These are phyloP conservation scores for Magallana angulata DNA, from an alignment of 1,140 invertebrate species.

Conservation along the genomic window DNA sequence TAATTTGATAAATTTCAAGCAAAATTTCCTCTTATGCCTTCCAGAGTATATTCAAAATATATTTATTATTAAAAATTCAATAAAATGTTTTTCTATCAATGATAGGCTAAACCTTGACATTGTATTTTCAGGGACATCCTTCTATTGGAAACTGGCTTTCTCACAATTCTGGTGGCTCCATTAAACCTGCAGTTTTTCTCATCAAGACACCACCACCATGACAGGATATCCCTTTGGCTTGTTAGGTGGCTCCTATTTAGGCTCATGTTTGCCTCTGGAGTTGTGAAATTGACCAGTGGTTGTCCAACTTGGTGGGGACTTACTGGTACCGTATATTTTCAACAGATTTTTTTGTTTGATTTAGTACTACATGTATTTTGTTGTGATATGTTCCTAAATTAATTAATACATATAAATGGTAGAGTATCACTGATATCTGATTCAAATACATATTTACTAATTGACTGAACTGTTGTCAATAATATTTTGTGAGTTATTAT, in stretches of 20 bases:
- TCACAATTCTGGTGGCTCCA: slow-evolving; percentile 88
- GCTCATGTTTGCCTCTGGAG: slow-evolving; percentile 88
- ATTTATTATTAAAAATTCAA: not conserved
- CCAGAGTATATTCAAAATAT: too few species aligned
- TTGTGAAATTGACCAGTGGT: slow-evolving; percentile 88
- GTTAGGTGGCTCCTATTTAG: slow-evolving; percentile 90
- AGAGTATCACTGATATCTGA: too few species aligned
- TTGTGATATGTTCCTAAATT: too few species aligned
- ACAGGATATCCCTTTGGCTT: slow-evolving; percentile 85
- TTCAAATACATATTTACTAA: too few species aligned
- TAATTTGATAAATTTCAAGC: too few species aligned
- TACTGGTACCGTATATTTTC: slow-evolving; percentile 82
- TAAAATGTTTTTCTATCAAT: slow-evolving; percentile 5
- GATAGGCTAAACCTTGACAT: not conserved
- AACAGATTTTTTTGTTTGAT: too few species aligned
- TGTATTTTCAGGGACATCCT: slow-evolving; percentile 85
- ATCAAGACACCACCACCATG: slow-evolving; percentile 73
- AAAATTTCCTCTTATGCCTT: too few species aligned
- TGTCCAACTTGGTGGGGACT: slow-evolving; percentile 91
- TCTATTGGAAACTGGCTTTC: slow-evolving; percentile 88
- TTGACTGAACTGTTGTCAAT: too few species aligned
- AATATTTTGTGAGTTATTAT: too few species aligned
- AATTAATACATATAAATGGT: too few species aligned
- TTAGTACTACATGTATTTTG: too few species aligned
- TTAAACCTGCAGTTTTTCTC: slow-evolving; percentile 81